A percentile compares a stretch with the other conserved stretches of the same genome.
These are phyloP conservation scores for Ceuthmochares aereus DNA, from an alignment of 2,113 vertebrate genomes.

Conservation along the genomic window DNA sequence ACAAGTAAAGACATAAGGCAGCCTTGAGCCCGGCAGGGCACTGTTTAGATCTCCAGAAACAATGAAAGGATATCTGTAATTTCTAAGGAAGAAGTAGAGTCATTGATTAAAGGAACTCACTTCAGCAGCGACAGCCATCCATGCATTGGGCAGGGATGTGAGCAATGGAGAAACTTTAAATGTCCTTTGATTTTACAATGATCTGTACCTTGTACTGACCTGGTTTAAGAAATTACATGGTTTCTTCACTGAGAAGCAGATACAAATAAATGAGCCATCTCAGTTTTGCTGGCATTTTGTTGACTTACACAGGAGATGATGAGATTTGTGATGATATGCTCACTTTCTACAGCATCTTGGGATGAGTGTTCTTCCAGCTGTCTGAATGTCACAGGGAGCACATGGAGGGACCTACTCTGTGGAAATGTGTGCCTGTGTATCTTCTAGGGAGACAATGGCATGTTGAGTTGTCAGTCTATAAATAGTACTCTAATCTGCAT, in stretches of 20 bases:
- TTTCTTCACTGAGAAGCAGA: conserved; percentile 18
- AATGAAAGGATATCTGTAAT: neutral
- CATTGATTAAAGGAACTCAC: neutral
- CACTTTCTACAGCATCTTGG: neutral
- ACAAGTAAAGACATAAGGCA: neutral
- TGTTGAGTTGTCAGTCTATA: neutral
- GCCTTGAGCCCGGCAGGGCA: neutral
- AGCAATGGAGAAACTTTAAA: neutral
- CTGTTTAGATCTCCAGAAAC: neutral
- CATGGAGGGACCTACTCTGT: neutral
- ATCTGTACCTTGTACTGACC: conserved; percentile 19
- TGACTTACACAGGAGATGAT: conserved; percentile 26
- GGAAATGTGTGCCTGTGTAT: neutral
- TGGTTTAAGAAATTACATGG: conserved; percentile 13
- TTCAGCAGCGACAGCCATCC: neutral
- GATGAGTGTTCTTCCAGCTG: neutral
- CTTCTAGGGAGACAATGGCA: neutral
- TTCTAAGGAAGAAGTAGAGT: neutral
- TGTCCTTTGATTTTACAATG: conserved; percentile 15
- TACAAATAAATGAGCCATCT: conserved; percentile 47
- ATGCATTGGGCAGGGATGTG: neutral
- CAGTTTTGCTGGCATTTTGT: conserved; percentile 47
- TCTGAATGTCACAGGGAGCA: neutral
- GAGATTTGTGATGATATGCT: neutral
- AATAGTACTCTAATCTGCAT: neutral